These are phyloP conservation scores for Goniozus legneri DNA, from an alignment of 1,140 invertebrate genomes.

Conservation along the genomic window DNA sequence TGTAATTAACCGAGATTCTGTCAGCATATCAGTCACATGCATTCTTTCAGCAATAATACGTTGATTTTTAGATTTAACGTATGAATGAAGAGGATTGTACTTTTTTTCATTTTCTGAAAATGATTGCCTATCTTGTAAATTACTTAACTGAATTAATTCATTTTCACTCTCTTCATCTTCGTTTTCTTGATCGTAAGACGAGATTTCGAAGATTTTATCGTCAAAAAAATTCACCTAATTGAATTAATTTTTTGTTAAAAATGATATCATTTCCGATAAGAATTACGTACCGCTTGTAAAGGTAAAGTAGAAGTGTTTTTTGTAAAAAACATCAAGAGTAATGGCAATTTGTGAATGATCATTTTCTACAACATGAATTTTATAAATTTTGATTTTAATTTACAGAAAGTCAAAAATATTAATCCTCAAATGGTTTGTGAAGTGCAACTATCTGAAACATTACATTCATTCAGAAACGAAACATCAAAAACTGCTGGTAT, in stretches of 20 bases:
- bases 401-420: not conserved
- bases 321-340: not conserved
- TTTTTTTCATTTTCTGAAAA: conserved; percentile 23
- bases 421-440: not conserved
- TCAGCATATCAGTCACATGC: conserved; percentile 6
- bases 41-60: conserved; percentile 10
- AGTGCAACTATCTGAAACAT: not conserved
- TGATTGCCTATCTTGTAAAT: conserved; percentile 23
- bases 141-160: conserved; percentile 36
- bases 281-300: too few relatives aligned
- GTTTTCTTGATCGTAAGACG: conserved; percentile 26
- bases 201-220: conserved; percentile 28
- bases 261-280: too few relatives aligned
- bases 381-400: conserved; percentile 1
- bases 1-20: conserved; percentile 4
- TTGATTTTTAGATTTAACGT: conserved; percentile 34
- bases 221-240: conserved; percentile 27
- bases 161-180: conserved; percentile 32
- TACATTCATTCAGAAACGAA: not conserved
- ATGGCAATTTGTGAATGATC: conserved; percentile 3
- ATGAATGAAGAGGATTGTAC: conserved; percentile 35
- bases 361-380: not conserved
- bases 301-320: not conserved
- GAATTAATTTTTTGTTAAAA: not conserved
- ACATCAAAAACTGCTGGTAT: not conserved